Evolutionary conservation across 2,797 vertebrate species (phyloP).

Genomic region (Acridotheres tristis): DNA sequence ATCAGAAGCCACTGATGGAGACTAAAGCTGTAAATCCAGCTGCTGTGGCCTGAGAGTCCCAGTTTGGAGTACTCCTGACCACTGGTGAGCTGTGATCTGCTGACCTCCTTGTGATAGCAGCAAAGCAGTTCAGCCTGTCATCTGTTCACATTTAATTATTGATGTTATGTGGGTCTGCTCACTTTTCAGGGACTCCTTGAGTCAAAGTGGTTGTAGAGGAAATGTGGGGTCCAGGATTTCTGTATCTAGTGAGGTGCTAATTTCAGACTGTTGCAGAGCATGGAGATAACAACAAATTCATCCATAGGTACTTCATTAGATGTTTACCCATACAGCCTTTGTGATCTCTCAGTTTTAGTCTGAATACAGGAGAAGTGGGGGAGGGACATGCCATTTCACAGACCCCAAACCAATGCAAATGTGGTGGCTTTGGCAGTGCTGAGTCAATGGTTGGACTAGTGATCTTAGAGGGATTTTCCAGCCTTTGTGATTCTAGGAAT

Average conservation of each 20-base stretch:
- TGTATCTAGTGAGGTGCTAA: background rate
- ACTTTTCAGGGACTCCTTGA: background rate
- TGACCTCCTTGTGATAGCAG: background rate
- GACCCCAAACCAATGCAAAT: background rate
- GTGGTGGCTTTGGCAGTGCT: background rate
- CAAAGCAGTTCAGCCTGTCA: background rate
- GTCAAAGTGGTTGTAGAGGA: background rate
- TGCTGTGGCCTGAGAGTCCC: background rate
- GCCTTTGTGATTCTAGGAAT: background rate
- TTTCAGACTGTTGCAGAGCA: background rate
- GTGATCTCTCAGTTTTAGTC: background rate
- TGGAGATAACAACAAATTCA: background rate
- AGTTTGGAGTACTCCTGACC: background rate
- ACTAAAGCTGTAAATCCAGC: background rate
- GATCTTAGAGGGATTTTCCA: background rate
- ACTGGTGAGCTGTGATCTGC: background rate
- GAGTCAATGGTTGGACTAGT: background rate
- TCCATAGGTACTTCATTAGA: background rate
- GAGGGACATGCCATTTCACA: background rate
- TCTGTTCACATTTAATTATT: background rate
- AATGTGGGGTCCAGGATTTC: background rate
- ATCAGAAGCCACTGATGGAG: background rate
- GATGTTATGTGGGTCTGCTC: background rate
- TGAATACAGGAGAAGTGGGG: background rate
- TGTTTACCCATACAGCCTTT: background rate